Percentiles rank a stretch among this genome's conserved stretches.
phyloP scores from a whole-genome alignment of 2,797 vertebrate genomes.

The Harpagifer antarcticus region DNA sequence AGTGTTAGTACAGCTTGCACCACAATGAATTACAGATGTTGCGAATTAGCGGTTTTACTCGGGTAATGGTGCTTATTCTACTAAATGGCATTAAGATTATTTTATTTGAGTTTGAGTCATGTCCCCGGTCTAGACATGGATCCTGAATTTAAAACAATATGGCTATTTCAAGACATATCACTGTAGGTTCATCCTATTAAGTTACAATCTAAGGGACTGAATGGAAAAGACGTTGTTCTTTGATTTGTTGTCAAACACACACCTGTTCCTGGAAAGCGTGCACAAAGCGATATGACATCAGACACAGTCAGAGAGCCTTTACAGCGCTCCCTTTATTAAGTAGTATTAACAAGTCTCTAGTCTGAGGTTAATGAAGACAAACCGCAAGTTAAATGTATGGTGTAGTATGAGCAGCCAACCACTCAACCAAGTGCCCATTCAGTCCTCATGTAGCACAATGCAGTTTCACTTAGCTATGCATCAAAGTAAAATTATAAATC shows the following conservation, averaged over 20 bases:
- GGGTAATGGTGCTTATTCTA: neutral
- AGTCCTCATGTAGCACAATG: neutral
- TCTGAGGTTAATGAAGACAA: neutral
- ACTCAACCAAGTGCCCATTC: neutral
- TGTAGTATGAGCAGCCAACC: neutral
- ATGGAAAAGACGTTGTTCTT: neutral
- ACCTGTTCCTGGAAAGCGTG: neutral
- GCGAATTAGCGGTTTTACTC: conserved; percentile 1
- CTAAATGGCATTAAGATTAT: neutral
- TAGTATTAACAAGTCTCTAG: neutral
- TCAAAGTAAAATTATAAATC: neutral
- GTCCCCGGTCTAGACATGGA: neutral
- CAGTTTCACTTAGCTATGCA: neutral
- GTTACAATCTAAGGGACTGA: neutral
- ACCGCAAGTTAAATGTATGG: neutral
- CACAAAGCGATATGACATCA: neutral
- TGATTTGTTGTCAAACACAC: conserved; percentile 3
- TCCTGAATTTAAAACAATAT: neutral
- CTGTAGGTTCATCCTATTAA: too few species aligned
- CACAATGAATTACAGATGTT: neutral
- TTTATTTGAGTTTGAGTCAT: neutral
- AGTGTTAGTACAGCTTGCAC: conserved; percentile 11
- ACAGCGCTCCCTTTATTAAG: neutral
- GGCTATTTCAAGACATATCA: neutral
- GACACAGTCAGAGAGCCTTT: neutral